Conservation (phyloP, 1,140 invertebrate species). For the Protaetia brevitarsis region DNA sequence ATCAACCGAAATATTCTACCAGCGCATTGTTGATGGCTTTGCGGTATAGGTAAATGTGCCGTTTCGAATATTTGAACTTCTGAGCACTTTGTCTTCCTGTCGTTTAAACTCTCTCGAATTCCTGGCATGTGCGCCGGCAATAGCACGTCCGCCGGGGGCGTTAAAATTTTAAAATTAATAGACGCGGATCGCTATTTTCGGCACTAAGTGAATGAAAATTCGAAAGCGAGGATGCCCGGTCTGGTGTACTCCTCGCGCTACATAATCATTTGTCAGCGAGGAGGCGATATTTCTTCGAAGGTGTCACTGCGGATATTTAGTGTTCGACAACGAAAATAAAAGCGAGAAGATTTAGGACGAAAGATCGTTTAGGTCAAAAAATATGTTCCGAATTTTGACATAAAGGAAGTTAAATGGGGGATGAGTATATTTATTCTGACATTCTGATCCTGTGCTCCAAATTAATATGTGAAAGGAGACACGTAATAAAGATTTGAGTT, state of each 20-base stretch:
- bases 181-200: background rate
- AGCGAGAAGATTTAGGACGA: background rate
- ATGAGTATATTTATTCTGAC: too few relatives aligned
- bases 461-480: too few relatives aligned
- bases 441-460: too few relatives aligned
- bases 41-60: background rate
- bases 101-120: slow-evolving; percentile 10
- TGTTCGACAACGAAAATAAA: slow-evolving; percentile 6
- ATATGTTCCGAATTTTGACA: background rate
- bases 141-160: background rate
- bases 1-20: background rate
- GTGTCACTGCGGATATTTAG: background rate
- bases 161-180: slow-evolving; percentile 19
- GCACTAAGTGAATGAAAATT: background rate
- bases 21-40: background rate
- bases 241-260: background rate
- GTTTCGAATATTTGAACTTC: slow-evolving; percentile 11
- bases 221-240: background rate
- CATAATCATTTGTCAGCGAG: background rate
- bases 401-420: background rate
- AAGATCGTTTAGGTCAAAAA: background rate
- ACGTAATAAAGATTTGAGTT: too few relatives aligned
- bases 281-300: background rate
- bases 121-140: background rate
- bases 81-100: slow-evolving; percentile 8